A percentile compares a stretch with the other conserved stretches of the same genome.
phyloP scores from a whole-genome alignment of 2,888 invertebrate species.

The Suillia variegata region DNA sequence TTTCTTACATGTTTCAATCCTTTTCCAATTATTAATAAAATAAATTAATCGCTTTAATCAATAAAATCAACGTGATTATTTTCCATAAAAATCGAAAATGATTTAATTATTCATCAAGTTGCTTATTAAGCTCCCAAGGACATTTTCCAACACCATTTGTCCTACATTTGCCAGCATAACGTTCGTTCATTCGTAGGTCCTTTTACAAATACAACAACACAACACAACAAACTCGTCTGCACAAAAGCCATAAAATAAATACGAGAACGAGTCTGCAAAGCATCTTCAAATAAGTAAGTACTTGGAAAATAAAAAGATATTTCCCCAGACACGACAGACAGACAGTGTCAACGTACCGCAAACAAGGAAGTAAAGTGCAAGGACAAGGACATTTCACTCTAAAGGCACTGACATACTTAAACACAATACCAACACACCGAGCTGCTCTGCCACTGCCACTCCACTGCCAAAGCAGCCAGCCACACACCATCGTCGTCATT shows the following conservation, averaged over 20 bases:
- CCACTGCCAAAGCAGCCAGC: constrained; percentile 20
- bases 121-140: no score
- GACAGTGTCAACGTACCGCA: background rate
- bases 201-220: no score
- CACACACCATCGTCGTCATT: background rate
- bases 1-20: no score
- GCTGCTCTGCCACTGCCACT: background rate
- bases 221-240: background rate
- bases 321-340: background rate
- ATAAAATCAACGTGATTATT: no score
- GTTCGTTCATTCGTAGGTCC: no score
- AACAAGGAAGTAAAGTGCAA: constrained; percentile 24
- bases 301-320: constrained; percentile 2
- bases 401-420: constrained; percentile 53
- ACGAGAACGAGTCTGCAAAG: background rate
- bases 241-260: constrained; percentile 1
- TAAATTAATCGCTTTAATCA: no score
- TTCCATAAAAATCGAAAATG: no score
- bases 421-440: background rate
- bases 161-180: no score
- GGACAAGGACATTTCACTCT: constrained; percentile 46
- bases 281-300: constrained; percentile 10
- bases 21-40: no score
- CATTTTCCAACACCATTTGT: no score
- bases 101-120: no score